phyloP scores from a whole-genome alignment of 2,113 vertebrate species.

The Piprites chloris region DNA sequence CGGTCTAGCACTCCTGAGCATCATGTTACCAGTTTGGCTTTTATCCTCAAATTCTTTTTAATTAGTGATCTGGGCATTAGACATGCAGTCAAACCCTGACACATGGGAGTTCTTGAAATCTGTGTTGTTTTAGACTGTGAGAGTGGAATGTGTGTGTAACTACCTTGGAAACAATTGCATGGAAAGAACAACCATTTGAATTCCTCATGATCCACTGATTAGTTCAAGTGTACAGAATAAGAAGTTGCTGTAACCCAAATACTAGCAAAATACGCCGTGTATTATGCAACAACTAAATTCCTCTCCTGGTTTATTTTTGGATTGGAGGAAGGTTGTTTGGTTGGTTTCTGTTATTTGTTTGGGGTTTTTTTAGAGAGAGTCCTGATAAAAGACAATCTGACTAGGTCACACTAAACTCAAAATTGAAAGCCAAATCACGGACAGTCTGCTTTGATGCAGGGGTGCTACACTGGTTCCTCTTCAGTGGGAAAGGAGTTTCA shows the following conservation, averaged over 20 bases:
- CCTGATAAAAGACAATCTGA: not conserved
- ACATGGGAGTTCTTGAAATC: not conserved
- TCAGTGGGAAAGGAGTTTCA: not conserved
- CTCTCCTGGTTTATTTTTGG: not conserved
- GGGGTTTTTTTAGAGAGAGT: not conserved
- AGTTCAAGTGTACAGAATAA: not conserved
- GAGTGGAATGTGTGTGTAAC: not conserved
- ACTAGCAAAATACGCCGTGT: not conserved
- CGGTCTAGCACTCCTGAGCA: not conserved
- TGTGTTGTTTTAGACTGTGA: not conserved
- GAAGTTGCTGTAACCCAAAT: not conserved
- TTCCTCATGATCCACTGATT: not conserved
- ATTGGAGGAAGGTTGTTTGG: not conserved
- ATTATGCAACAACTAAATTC: not conserved
- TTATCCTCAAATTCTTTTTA: not conserved
- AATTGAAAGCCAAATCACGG: rapidly evolving
- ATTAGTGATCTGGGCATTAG: not conserved
- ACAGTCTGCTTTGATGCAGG: not conserved
- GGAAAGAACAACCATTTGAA: not conserved
- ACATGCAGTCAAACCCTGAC: not conserved
- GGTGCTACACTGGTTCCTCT: not conserved
- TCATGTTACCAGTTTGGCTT: not conserved
- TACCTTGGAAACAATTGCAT: not conserved
- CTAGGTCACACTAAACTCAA: not conserved
- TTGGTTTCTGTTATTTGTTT: not conserved